These are phyloP conservation scores for Paguma larvata DNA, from an alignment of 2,797 vertebrate species.

Conservation along the genomic window DNA sequence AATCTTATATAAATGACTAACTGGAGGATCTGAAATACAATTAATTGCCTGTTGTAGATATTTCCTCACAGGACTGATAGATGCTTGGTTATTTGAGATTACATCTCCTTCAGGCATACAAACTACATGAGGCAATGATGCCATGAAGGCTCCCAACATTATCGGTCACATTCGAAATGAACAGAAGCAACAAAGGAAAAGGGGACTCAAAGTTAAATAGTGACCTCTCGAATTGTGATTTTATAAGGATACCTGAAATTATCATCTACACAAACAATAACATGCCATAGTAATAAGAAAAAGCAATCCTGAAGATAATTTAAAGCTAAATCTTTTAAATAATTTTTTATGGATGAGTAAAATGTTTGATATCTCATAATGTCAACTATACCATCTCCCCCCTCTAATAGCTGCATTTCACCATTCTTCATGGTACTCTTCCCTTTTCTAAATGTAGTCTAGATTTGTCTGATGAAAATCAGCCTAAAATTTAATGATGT, in stretches of 20 bases:
- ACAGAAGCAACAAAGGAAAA: neutral
- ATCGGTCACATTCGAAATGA: neutral
- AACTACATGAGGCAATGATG: neutral
- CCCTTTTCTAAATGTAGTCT: neutral
- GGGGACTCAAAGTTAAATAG: neutral
- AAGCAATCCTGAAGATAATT: neutral
- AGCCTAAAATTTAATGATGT: neutral
- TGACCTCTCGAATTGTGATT: neutral
- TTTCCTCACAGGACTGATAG: slow-evolving; percentile 48
- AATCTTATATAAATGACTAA: slow-evolving; percentile 52
- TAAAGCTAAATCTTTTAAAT: neutral
- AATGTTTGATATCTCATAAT: neutral
- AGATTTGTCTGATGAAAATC: neutral
- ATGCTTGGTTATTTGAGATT: neutral
- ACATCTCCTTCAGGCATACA: neutral
- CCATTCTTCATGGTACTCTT: neutral
- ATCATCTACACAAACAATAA: neutral
- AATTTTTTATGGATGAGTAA: neutral
- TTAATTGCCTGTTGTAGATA: slow-evolving; percentile 7
- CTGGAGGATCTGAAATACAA: slow-evolving; percentile 5
- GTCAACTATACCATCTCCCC: neutral
- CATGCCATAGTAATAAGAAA: neutral
- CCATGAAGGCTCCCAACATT: neutral
- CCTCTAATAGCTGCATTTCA: neutral
- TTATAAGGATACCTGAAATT: neutral